These are phyloP conservation scores for Harmothoe impar DNA, from an alignment of 2,888 invertebrate species.

Conservation along the genomic window DNA sequence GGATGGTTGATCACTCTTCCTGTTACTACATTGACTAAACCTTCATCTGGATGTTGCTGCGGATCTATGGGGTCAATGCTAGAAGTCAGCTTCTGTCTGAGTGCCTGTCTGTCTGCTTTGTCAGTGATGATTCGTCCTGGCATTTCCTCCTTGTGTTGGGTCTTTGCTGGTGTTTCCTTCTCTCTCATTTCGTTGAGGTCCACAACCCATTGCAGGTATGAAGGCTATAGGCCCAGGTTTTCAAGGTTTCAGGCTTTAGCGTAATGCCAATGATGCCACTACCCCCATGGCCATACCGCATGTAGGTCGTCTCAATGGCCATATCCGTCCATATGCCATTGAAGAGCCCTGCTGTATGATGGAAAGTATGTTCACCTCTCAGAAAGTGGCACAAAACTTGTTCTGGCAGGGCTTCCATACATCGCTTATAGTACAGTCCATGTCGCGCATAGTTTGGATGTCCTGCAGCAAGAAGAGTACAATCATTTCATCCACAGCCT, in stretches of 20 bases:
- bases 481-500: no score
- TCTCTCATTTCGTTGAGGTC: constrained; percentile 59
- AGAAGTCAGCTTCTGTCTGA: background rate
- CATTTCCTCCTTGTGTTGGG: constrained; percentile 40
- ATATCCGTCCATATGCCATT: no score
- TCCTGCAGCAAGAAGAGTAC: no score
- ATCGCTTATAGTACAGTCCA: no score
- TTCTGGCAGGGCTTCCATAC: no score
- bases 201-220: constrained; percentile 20
- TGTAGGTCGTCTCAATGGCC: no score
- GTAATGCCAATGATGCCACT: no score
- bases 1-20: constrained; percentile 57
- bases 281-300: no score
- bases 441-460: no score
- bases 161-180: background rate
- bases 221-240: constrained; percentile 17
- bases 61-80: constrained; percentile 67
- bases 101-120: background rate
- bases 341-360: no score
- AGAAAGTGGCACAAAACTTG: no score
- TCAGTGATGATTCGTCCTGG: constrained; percentile 23
- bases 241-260: constrained; percentile 23
- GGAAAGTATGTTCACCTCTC: no score
- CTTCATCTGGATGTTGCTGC: constrained; percentile 56
- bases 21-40: constrained; percentile 63